Evolutionary conservation across 2,797 vertebrate genomes (phyloP).

Genomic region (Propithecus deckenii): DNA sequence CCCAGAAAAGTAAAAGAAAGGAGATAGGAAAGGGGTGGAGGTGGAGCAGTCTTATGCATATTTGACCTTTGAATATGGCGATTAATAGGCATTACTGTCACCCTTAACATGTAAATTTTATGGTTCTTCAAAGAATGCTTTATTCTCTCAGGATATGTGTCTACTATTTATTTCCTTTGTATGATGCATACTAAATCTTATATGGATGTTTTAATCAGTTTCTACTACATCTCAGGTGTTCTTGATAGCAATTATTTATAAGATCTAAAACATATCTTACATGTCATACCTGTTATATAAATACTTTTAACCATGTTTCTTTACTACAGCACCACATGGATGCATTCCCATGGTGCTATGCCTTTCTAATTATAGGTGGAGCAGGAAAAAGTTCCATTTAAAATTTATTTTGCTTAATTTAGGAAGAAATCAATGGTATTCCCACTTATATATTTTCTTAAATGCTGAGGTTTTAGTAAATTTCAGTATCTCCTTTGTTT

Average conservation of each 20-base stretch:
- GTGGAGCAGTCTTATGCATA: background rate
- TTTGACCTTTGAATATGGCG: background rate
- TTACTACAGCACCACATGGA: background rate
- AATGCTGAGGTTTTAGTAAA: background rate
- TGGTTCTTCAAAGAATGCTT: conserved; percentile 36
- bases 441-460: conserved; percentile 7
- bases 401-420: conserved; percentile 22
- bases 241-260: background rate
- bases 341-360: background rate
- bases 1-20: background rate
- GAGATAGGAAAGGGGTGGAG: background rate
- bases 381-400: conserved; percentile 9
- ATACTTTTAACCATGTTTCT: background rate
- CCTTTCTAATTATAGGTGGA: background rate
- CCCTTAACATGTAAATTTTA: background rate
- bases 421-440: background rate
- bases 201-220: background rate
- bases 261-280: background rate
- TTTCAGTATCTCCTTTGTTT: background rate
- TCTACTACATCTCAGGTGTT: background rate
- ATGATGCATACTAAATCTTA: background rate
- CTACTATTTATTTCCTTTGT: conserved; percentile 40
- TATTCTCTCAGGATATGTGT: background rate
- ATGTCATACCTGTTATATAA: background rate
- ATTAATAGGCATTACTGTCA: background rate